phyloP scores from a whole-genome alignment of 2,113 vertebrate genomes.

The Tragelaphus scriptus region DNA sequence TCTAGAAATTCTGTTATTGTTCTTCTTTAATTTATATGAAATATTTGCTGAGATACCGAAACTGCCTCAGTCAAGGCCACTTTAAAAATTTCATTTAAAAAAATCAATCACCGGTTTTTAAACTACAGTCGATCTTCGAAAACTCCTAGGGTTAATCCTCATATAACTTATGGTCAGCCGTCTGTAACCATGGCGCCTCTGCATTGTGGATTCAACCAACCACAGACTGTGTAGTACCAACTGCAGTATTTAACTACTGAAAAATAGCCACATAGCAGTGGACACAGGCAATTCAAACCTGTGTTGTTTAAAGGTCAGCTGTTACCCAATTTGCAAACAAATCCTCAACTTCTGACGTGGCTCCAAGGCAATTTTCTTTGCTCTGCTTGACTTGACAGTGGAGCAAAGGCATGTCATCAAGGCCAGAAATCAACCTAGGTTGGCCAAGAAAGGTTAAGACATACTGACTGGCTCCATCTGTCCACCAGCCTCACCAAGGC shows the following conservation, averaged over 20 bases:
- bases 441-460: background rate
- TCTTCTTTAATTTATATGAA: background rate
- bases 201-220: background rate
- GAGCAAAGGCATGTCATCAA: background rate
- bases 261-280: background rate
- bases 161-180: background rate
- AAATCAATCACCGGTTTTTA: background rate
- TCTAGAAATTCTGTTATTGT: background rate
- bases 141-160: background rate
- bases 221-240: background rate
- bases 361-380: background rate
- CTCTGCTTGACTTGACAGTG: background rate
- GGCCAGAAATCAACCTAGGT: background rate
- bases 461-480: rapidly evolving
- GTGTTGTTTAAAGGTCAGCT: background rate
- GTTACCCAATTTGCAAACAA: background rate
- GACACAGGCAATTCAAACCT: background rate
- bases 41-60: background rate
- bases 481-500: background rate
- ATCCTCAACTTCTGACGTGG: background rate
- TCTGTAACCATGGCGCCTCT: background rate
- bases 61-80: background rate
- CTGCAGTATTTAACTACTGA: background rate
- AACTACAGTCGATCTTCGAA: background rate
- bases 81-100: background rate